Evolutionary conservation across 64 coral and sea anemone genomes (phyloP), one percentile per base, ranked within the genome.

Genomic region (Pocillopora damicornis): DNA sequence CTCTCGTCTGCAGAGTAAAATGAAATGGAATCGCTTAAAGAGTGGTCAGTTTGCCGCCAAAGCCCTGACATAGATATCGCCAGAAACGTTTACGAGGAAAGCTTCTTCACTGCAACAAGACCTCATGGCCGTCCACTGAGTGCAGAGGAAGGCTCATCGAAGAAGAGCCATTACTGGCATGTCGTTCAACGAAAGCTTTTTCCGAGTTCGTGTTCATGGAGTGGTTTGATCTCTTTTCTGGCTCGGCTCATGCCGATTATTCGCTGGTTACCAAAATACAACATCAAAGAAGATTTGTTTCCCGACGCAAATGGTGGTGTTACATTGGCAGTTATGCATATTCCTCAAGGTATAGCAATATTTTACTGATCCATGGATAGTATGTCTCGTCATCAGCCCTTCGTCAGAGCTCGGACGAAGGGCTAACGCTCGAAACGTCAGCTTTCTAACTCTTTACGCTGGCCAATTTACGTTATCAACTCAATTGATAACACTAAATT

Each of bases 231-330:
- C 11, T 37, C 37, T 69, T 72, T 84, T 23, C 15, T 89, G 3
- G 22, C 37, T 9, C 13, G 60, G 0, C 69, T 92, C 5, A 75
- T 89, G 23, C 81, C 81, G 37, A 71, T 84, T 72, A 20, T 84
- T 84, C 37, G 35, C 11, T 84, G 81, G 81, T 18, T 84, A 65
- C 81, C 76, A 23, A 78, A 77, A 65, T 88, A 68, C 75, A 78
- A 35, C 73, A 5, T 62, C 12, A 61, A 58, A 15, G 45, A 34
- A 10, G 20, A 58, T 80, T 74, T 89, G 26, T 20, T 74, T 60
- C 25, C 25, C 42, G 69, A 82, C 23, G 26, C 22, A 11, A 63
- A 14, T 15, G 35, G 37, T 42, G 80, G 80, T 74, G 16, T 83
- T 20, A 82, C 35, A 15, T 63, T 79, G 13, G 63, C 35, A 78